Conservation (phyloP, 2,888 invertebrate genomes). For the Chesias legatella region DNA sequence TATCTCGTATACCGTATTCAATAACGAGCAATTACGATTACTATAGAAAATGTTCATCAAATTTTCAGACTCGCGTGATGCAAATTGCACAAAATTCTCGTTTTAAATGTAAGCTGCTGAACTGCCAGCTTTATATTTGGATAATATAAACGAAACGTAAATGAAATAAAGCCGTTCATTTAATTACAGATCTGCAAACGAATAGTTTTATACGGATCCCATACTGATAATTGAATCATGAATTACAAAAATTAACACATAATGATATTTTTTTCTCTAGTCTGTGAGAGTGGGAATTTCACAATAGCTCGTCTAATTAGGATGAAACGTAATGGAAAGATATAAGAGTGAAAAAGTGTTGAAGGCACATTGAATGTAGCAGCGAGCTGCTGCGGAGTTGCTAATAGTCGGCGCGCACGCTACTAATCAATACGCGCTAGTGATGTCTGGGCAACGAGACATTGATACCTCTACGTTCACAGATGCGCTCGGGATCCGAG, state of each 20-base stretch:
- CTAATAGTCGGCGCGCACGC: conserved; percentile 42
- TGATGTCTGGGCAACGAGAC: conserved; percentile 1
- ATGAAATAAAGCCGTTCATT: conserved; percentile 5
- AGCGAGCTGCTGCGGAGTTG: conserved; percentile 39
- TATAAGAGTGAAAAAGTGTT: conserved; percentile 49
- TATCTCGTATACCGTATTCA: conserved; percentile 1
- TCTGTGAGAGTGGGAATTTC: conserved; percentile 58
- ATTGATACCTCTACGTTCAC: conserved; percentile 3
- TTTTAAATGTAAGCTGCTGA: not conserved
- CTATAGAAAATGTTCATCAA: conserved; percentile 6
- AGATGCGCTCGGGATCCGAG: conserved; percentile 2
- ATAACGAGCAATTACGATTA: conserved; percentile 15
- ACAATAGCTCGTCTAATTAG: conserved; percentile 58
- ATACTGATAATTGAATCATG: conserved; percentile 40
- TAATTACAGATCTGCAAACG: conserved; percentile 6
- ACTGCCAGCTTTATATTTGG: conserved; percentile 6
- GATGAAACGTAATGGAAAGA: conserved; percentile 49
- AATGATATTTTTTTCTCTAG: conserved; percentile 49
- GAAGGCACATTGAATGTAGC: conserved; percentile 40
- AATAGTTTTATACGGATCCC: too few species aligned
- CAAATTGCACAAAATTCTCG: conserved; percentile 3
- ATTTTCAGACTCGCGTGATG: conserved; percentile 4
- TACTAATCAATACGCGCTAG: conserved; percentile 20
- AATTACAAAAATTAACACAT: conserved; percentile 54
- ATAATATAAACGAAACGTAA: conserved; percentile 2